Evolutionary conservation across 2,113 vertebrate species (phyloP).

Genomic region (Lota lota): DNA sequence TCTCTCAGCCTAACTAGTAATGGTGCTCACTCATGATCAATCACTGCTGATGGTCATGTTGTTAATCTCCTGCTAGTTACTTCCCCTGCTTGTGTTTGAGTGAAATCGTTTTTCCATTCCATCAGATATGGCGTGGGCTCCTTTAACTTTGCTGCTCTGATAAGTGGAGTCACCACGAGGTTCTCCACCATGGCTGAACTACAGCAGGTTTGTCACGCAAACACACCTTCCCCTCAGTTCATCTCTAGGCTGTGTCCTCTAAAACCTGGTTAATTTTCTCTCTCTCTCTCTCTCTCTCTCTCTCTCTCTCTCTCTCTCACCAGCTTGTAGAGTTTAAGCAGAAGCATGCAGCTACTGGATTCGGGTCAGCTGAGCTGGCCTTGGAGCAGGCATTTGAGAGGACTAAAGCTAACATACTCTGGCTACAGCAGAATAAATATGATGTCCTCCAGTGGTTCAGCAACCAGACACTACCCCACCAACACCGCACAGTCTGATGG

Average conservation of each 20-base stretch:
- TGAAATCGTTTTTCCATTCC: neutral
- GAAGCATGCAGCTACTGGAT: constrained; percentile 68
- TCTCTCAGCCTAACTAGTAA: too few species aligned
- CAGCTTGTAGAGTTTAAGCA: constrained; percentile 82
- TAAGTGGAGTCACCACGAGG: constrained; percentile 72
- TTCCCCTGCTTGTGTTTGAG: too few species aligned
- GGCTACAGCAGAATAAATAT: constrained; percentile 75
- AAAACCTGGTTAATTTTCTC: neutral
- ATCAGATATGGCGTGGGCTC: constrained; percentile 83
- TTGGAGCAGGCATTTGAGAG: constrained; percentile 85
- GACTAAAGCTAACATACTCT: constrained; percentile 82
- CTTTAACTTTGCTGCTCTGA: constrained; percentile 85
- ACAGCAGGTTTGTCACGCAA: constrained; percentile 68
- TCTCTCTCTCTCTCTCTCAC: neutral
- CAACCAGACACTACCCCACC: neutral
- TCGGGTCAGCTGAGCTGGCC: constrained; percentile 79
- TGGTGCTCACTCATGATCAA: too few species aligned
- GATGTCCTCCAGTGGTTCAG: constrained; percentile 74
- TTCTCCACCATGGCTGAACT: constrained; percentile 80
- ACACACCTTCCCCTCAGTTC: neutral
- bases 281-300: constrained; percentile 1
- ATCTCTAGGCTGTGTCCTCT: neutral
- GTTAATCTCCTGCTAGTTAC: too few species aligned
- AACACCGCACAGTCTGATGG: neutral
- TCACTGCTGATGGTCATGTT: too few species aligned